Evolutionary conservation across 2,888 invertebrate genomes (phyloP), one percentile per base, ranked within the genome.

Genomic region (Platycheirus albimanus): DNA sequence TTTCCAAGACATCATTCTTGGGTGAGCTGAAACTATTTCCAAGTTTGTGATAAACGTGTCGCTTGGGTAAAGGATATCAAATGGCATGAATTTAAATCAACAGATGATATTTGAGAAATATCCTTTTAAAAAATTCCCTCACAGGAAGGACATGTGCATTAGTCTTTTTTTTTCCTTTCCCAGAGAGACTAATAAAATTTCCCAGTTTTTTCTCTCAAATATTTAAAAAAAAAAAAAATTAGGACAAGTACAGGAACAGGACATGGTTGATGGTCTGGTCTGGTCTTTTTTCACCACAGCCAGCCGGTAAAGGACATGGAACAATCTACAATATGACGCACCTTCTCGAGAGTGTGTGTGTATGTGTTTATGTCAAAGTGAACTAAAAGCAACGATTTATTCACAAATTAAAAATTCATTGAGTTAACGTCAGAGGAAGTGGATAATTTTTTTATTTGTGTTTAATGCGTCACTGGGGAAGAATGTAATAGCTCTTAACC

Each of bases 91-190:
- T 64, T 47, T 15, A 67, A 41, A 67, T 79, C 79, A 79, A 79
- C 79, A 79, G 79, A 69, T 79, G 74, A 74, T 74, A 41, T 17
- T 3, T 38, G 28, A 24, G 5, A 49, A 77, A 72, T 63, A 70
- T 76, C 76, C 69, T n/a, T n/a, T n/a, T n/a, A 69, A 38, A 38
- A 13, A 19, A 11, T 13, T 13, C 41, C 49, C n/a, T 45, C 43
- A 7, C 0, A 13, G 0, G 2, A 36, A 36, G 36, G 47, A 38
- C 54, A 56, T 70, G 69, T 47, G 69, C 49, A 11, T 28, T 3
- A 36, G 6, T 4, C n/a, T n/a, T n/a, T 24, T 24, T 24, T 43
- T 19, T 3, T 28, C 1, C 1, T 6, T 10, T 41, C 24, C 13
- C 38, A 41, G 5, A 19, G 61, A 61, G 45, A 61, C 5, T 15